Conservation (phyloP, 1,140 invertebrate species). For the Drosophila kanapiae region DNA sequence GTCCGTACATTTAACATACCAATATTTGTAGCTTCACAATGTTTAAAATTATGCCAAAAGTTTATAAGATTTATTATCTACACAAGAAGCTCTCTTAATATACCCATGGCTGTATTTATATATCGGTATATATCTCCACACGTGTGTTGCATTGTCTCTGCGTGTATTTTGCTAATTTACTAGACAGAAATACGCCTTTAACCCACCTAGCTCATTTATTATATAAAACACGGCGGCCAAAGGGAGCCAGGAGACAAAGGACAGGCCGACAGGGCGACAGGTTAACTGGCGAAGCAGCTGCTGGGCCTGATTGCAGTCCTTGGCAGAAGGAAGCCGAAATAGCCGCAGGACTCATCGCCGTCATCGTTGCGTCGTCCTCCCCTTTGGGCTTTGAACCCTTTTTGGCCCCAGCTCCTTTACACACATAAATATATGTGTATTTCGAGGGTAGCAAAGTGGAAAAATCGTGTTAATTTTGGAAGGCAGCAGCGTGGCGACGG, state of each 20-base stretch:
- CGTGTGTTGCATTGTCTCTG: slow-evolving; percentile 58
- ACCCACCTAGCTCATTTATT: slow-evolving; percentile 85
- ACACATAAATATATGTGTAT: slow-evolving; percentile 1
- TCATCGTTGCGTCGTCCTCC: slow-evolving; percentile 38
- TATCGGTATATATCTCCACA: slow-evolving; percentile 1
- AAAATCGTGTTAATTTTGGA: slow-evolving; percentile 81
- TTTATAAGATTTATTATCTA: neutral
- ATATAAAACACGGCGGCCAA: slow-evolving; percentile 71
- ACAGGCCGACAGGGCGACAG: slow-evolving; percentile 32
- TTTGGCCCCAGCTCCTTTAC: slow-evolving; percentile 21
- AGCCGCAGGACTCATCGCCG: slow-evolving; percentile 58
- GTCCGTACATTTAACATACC: too few relatives aligned
- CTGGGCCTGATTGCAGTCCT: slow-evolving; percentile 49
- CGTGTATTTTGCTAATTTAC: slow-evolving; percentile 85
- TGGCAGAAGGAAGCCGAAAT: slow-evolving; percentile 43
- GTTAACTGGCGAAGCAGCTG: slow-evolving; percentile 54
- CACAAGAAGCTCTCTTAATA: neutral
- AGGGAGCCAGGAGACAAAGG: slow-evolving; percentile 25
- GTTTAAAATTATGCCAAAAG: neutral
- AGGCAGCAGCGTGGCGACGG: slow-evolving; percentile 48
- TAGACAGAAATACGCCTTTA: slow-evolving; percentile 85
- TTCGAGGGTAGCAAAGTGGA: slow-evolving; percentile 66
- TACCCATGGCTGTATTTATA: neutral
- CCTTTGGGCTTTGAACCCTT: slow-evolving; percentile 38
- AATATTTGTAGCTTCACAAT: neutral